phyloP scores from a whole-genome alignment of 2,113 vertebrate species.

The Cyanoderma ruficeps region DNA sequence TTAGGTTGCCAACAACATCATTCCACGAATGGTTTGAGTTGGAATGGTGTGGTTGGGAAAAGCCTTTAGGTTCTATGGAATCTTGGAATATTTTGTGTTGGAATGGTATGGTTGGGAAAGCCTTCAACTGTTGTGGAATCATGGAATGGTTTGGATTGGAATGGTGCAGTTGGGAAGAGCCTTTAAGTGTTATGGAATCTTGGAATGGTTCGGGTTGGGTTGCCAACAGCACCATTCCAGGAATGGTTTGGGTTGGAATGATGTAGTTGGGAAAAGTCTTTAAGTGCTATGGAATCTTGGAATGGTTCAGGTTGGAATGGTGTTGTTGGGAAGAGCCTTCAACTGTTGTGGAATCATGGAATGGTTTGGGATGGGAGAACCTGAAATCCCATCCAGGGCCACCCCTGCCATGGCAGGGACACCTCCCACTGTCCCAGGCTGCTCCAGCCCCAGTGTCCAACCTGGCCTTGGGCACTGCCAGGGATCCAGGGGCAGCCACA shows the following conservation, averaged over 20 bases:
- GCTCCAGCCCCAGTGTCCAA: not conserved
- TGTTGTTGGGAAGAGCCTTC: not conserved
- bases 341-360: too few species aligned
- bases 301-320: accelerated
- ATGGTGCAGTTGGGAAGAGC: too few species aligned
- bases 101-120: too few species aligned
- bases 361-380: not conserved
- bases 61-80: not conserved
- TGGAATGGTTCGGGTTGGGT: too few species aligned
- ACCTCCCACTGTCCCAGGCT: not conserved
- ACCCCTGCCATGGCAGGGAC: not conserved
- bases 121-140: too few species aligned
- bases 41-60: too few species aligned
- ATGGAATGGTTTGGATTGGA: too few species aligned
- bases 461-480: not conserved
- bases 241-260: not conserved
- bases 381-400: accelerated
- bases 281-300: not conserved
- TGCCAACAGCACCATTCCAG: too few species aligned
- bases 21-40: too few species aligned
- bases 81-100: not conserved
- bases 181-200: too few species aligned
- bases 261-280: not conserved
- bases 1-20: not conserved
- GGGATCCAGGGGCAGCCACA: not conserved